Percentiles rank a stretch among this genome's conserved stretches.
Conservation (phyloP, 2,113 vertebrate species). For the Hyperopisus bebe region DNA sequence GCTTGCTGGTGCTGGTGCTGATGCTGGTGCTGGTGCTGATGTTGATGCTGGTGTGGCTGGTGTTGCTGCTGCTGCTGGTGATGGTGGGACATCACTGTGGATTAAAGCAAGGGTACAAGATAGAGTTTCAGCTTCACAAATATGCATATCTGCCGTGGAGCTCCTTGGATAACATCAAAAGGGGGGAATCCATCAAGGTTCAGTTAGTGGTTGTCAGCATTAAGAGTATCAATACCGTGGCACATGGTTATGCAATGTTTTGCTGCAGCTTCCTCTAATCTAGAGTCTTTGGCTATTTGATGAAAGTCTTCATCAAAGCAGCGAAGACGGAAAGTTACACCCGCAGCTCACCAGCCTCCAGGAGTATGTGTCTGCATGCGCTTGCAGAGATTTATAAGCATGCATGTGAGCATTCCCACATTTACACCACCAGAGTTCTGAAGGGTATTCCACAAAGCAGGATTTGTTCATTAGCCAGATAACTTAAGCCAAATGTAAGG, state of each 20-base stretch:
- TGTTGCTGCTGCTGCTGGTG: constrained; percentile 54
- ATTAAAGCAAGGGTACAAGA: constrained; percentile 15
- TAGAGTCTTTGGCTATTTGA: neutral
- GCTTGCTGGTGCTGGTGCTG: constrained; percentile 58
- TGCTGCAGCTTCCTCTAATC: neutral
- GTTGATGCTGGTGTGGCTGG: constrained; percentile 1
- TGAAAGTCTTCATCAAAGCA: neutral
- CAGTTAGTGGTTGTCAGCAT: neutral
- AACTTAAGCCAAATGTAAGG: neutral
- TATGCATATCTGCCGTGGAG: neutral
- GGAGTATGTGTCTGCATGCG: neutral
- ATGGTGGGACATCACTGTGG: constrained; percentile 63
- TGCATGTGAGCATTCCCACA: neutral
- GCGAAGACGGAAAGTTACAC: neutral
- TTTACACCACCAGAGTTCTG: neutral
- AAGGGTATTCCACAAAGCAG: neutral
- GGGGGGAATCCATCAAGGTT: neutral
- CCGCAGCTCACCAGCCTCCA: neutral
- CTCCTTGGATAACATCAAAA: neutral
- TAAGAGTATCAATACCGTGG: neutral
- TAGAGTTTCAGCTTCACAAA: neutral
- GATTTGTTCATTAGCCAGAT: neutral
- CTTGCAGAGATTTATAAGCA: neutral
- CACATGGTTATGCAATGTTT: neutral
- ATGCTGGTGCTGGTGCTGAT: neutral